Evolutionary conservation across 1,140 invertebrate species (phyloP).

Genomic region (Drepana arcuata): DNA sequence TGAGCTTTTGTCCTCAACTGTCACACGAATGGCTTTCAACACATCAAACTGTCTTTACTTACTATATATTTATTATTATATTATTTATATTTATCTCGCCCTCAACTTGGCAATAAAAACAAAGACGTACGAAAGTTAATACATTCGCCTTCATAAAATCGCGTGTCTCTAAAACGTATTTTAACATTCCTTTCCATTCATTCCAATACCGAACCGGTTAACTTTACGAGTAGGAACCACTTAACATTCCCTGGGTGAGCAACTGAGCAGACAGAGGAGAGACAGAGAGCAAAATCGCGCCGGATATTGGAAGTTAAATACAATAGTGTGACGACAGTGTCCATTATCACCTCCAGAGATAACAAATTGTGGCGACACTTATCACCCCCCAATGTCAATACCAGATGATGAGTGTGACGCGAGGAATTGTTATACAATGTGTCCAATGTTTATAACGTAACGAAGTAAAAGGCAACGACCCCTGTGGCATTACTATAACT

Average conservation of each 20-base stretch:
- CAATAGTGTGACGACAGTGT: constrained; percentile 24
- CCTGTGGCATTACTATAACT: too few species aligned
- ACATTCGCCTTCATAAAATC: constrained; percentile 14
- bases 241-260: constrained; percentile 52
- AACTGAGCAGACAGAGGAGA: too few species aligned
- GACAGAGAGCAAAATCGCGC: constrained; percentile 45
- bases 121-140: background rate
- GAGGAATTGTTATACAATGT: too few species aligned
- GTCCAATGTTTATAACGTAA: too few species aligned
- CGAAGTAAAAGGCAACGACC: too few species aligned
- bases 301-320: constrained; percentile 50
- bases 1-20: constrained; percentile 24
- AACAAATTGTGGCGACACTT: constrained; percentile 23
- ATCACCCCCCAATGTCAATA: constrained; percentile 21
- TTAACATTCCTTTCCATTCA: constrained; percentile 43
- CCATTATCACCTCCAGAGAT: constrained; percentile 46
- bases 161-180: constrained; percentile 15
- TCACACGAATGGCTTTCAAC: constrained; percentile 39
- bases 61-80: constrained; percentile 6
- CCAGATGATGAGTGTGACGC: constrained; percentile 16
- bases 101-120: constrained; percentile 1
- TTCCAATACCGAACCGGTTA: constrained; percentile 49
- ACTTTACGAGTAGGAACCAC: constrained; percentile 54
- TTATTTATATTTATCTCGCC: constrained; percentile 3
- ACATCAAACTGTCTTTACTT: too few species aligned